A percentile compares a stretch with the other conserved stretches of the same genome.
phyloP scores from a whole-genome alignment of 2,113 vertebrate genomes.

The Tetraodon nigroviridis region DNA sequence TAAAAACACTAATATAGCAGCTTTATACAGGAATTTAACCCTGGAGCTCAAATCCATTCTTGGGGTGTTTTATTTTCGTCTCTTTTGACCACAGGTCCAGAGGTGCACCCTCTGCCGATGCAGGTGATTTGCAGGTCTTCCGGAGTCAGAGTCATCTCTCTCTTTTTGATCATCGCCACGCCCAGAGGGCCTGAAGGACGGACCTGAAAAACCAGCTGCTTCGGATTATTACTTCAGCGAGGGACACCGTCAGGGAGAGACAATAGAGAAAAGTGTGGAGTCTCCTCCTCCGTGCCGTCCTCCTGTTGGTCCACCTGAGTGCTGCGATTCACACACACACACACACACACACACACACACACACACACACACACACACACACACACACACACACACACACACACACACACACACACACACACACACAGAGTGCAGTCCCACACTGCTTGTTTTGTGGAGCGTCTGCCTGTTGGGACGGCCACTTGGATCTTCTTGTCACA shows the following conservation, averaged over 20 bases:
- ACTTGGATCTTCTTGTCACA: constrained; percentile 15
- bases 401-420: constrained; percentile 3
- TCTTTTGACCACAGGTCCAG: neutral
- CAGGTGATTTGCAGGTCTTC: neutral
- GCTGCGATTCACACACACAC: constrained; percentile 33
- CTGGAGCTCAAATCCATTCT: too few relatives aligned
- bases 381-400: too few relatives aligned
- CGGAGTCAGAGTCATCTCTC: constrained; percentile 16
- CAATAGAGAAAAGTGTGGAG: constrained; percentile 21
- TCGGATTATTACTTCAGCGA: constrained; percentile 43
- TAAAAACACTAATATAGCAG: neutral
- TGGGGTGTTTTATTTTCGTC: neutral
- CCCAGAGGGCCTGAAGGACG: constrained; percentile 53
- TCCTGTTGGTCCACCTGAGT: constrained; percentile 23
- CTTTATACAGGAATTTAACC: too few relatives aligned
- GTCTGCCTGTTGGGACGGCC: constrained; percentile 6
- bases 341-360: neutral
- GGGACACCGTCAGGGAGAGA: constrained; percentile 5
- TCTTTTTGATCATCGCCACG: constrained; percentile 42
- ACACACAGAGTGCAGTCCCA: constrained; percentile 2
- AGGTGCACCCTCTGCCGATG: neutral
- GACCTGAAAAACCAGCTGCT: constrained; percentile 79
- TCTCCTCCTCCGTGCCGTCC: constrained; percentile 36
- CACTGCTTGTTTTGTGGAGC: too few relatives aligned
- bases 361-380: neutral